A percentile compares a stretch with the other conserved stretches of the same genome.
These are phyloP conservation scores for Eulemur albifrons DNA, from an alignment of 2,797 vertebrate genomes.

Conservation along the genomic window DNA sequence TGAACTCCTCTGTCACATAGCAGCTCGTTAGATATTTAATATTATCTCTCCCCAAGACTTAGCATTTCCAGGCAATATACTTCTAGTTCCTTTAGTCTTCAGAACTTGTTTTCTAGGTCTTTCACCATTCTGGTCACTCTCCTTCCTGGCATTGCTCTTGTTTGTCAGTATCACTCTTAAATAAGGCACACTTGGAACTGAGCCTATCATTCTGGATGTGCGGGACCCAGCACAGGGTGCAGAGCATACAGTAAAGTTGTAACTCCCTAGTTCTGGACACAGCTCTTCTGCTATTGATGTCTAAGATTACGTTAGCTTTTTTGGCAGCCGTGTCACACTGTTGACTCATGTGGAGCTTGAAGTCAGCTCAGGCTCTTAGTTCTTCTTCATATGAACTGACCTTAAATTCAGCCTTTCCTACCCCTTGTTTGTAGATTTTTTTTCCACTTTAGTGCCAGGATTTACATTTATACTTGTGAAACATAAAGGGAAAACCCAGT, in stretches of 20 bases:
- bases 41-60: constrained; percentile 1
- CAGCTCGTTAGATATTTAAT: constrained; percentile 17
- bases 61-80: background rate
- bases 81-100: background rate
- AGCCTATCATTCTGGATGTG: background rate
- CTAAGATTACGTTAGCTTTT: background rate
- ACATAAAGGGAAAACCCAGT: background rate
- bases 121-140: background rate
- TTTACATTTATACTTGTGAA: constrained; percentile 55
- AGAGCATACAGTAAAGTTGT: background rate
- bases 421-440: background rate
- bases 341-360: constrained; percentile 28
- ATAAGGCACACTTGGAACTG: background rate
- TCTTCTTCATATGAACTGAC: constrained; percentile 11
- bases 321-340: background rate
- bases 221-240: background rate
- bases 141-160: background rate
- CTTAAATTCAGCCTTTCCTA: background rate
- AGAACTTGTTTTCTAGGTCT: background rate
- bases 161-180: constrained; percentile 4
- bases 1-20: constrained; percentile 10
- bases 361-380: background rate
- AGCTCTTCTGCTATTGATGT: background rate
- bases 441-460: background rate
- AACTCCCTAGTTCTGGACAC: background rate